These are phyloP conservation scores for Astatotilapia flaviijosephi DNA, from an alignment of 2,113 vertebrate genomes.

Conservation along the genomic window DNA sequence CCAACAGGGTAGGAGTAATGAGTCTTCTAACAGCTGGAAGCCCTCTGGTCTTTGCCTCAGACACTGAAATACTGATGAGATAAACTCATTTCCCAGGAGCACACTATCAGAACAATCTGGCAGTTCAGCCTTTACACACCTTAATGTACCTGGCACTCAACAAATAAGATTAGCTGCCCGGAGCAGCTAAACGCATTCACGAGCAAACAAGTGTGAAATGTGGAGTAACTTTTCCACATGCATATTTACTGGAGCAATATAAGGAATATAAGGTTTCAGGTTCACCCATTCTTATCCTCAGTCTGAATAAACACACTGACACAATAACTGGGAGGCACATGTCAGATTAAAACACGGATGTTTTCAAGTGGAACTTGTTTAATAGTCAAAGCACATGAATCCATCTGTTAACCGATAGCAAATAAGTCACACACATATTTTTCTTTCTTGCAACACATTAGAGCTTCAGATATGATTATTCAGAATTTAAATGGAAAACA, in stretches of 20 bases:
- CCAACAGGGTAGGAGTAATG: background rate
- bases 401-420: background rate
- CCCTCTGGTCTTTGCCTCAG: background rate
- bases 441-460: background rate
- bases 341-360: background rate
- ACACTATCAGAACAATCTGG: constrained; percentile 1
- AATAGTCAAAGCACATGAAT: background rate
- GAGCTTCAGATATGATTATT: background rate
- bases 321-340: background rate
- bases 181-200: constrained; percentile 10
- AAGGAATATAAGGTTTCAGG: background rate
- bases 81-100: constrained; percentile 16
- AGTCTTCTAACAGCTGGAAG: constrained; percentile 13
- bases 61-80: constrained; percentile 49
- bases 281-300: background rate
- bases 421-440: background rate
- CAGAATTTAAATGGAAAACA: background rate
- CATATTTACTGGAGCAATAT: background rate
- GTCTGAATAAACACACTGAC: background rate
- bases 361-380: background rate
- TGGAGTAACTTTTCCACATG: background rate
- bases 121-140: background rate
- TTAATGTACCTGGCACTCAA: background rate
- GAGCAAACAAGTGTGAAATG: background rate
- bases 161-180: constrained; percentile 39